These are phyloP conservation scores for Nemotelus nigrinus DNA, from an alignment of 2,888 invertebrate species.

Conservation along the genomic window DNA sequence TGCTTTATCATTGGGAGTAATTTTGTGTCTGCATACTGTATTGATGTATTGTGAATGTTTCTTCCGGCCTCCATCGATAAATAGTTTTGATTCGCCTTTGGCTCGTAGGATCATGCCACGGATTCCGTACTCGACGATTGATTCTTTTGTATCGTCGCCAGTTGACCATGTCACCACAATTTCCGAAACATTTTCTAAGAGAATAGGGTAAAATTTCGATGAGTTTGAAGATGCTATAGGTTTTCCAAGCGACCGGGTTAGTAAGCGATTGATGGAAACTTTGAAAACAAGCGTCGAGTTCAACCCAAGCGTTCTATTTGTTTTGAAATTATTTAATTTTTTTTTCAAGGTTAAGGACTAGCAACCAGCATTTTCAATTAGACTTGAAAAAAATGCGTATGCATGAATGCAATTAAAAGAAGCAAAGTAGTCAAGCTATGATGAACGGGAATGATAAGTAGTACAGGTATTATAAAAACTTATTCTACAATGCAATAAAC, in stretches of 20 bases:
- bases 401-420: too few species aligned
- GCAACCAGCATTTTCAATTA: too few species aligned
- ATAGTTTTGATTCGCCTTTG: conserved; percentile 70
- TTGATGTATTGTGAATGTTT: conserved; percentile 80
- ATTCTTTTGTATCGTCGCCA: conserved; percentile 72
- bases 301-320: too few species aligned
- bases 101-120: conserved; percentile 68
- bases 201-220: conserved; percentile 1
- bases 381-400: too few species aligned
- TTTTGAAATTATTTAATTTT: too few species aligned
- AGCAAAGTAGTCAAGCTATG: too few species aligned
- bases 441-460: too few species aligned
- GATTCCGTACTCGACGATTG: conserved; percentile 80
- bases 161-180: conserved; percentile 88
- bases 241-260: background rate
- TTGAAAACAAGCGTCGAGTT: too few species aligned
- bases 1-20: background rate
- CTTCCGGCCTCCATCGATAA: conserved; percentile 78
- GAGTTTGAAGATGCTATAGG: background rate
- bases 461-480: too few species aligned
- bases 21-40: conserved; percentile 67
- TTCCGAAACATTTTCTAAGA: conserved; percentile 71
- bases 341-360: too few species aligned
- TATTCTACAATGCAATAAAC: too few species aligned
- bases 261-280: too few species aligned